These are phyloP conservation scores for Eunapius fragilis DNA, from an alignment of 37 sponge, comb jelly and placozoan species.

Conservation along the genomic window DNA sequence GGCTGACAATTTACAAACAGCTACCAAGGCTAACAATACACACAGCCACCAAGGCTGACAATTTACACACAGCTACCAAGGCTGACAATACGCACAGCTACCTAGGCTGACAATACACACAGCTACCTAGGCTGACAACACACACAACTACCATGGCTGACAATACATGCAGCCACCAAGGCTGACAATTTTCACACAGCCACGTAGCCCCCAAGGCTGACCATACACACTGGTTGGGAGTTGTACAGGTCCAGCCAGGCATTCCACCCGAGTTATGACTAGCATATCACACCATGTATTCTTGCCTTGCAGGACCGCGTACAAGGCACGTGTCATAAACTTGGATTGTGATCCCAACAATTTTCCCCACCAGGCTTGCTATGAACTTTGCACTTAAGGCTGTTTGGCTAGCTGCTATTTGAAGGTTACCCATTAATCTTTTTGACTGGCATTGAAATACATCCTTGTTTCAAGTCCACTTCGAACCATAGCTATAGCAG, in stretches of 20 bases:
- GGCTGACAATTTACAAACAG: too few species aligned
- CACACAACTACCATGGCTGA: too few species aligned
- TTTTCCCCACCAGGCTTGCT: constrained; percentile 35
- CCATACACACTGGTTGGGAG: not conserved
- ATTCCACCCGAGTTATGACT: not conserved
- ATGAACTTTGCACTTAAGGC: not conserved
- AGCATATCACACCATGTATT: constrained; percentile 11
- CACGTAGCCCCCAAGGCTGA: not conserved
- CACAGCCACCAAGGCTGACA: too few species aligned
- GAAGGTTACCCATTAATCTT: not conserved
- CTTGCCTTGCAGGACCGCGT: not conserved
- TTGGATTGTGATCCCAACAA: constrained; percentile 1
- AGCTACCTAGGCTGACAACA: too few species aligned
- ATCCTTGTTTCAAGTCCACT: constrained; percentile 13
- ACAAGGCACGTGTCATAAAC: constrained; percentile 16
- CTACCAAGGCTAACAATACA: too few species aligned
- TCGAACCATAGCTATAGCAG: constrained; percentile 31
- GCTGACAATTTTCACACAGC: too few species aligned
- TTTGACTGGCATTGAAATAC: constrained; percentile 13
- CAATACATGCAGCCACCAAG: too few species aligned
- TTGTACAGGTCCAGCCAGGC: constrained; percentile 15
- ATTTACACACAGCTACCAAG: too few species aligned
- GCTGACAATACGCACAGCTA: too few species aligned
- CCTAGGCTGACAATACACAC: too few species aligned
- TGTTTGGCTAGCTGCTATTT: not conserved